Evolutionary conservation across 1,140 invertebrate species (phyloP).

Genomic region (Coelopa frigida): DNA sequence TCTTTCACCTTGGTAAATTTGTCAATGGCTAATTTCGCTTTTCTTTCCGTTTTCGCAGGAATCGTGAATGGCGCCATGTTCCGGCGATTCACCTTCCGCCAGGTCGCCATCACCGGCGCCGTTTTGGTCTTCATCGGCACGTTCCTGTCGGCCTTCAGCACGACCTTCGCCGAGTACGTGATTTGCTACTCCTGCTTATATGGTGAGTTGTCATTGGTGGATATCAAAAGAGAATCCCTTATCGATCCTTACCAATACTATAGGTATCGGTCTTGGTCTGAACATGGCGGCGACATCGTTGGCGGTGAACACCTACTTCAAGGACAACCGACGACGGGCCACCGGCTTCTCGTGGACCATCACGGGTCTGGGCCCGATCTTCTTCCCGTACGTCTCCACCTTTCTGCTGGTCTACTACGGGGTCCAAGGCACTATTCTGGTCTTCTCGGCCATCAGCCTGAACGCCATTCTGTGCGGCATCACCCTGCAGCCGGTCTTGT

Average conservation of each 20-base stretch:
- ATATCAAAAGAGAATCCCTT: neutral
- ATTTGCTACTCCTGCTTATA: conserved; percentile 43
- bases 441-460: conserved; percentile 52
- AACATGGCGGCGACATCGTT: conserved; percentile 53
- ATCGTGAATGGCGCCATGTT: conserved; percentile 40
- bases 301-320: conserved; percentile 56
- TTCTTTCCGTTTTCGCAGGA: conserved; percentile 13
- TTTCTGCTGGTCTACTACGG: conserved; percentile 48
- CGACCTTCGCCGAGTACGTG: conserved; percentile 29
- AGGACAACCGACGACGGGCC: conserved; percentile 50
- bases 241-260: neutral
- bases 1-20: too few species aligned
- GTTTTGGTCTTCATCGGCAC: conserved; percentile 24
- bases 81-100: conserved; percentile 31
- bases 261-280: conserved; percentile 54
- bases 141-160: conserved; percentile 27
- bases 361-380: conserved; percentile 52
- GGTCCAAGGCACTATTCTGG: conserved; percentile 49
- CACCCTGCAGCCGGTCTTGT: conserved; percentile 54
- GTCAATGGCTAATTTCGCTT: neutral
- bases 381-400: conserved; percentile 52
- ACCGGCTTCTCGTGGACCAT: conserved; percentile 53
- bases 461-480: conserved; percentile 52
- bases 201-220: conserved; percentile 45
- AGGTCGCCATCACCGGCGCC: conserved; percentile 31